Conservation (phyloP, 2,113 vertebrate genomes). For the Tetraodon nigroviridis region DNA sequence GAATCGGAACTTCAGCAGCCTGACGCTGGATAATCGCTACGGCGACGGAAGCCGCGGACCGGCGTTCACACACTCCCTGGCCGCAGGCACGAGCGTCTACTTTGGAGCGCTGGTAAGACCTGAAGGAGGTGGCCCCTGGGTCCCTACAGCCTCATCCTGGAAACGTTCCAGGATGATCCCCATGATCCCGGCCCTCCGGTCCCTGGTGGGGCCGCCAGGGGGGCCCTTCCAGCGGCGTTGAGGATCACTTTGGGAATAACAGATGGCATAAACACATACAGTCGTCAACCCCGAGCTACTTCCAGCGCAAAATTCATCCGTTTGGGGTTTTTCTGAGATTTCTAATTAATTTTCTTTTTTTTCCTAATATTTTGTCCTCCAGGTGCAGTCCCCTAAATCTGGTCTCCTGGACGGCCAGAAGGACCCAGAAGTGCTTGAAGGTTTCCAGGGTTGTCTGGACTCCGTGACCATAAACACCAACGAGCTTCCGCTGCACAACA, state of each 20-base stretch:
- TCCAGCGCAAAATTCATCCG: too few relatives aligned
- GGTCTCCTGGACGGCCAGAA: slow-evolving; percentile 79
- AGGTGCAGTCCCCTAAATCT: slow-evolving; percentile 83
- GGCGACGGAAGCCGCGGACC: slow-evolving; percentile 84
- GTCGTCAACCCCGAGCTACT: too few relatives aligned
- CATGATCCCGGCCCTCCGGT: too few relatives aligned
- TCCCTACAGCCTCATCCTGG: too few relatives aligned
- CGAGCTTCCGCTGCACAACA: slow-evolving; percentile 92
- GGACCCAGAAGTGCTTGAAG: slow-evolving; percentile 78
- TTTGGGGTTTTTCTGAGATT: too few relatives aligned
- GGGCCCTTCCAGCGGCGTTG: too few relatives aligned
- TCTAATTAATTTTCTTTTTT: too few relatives aligned
- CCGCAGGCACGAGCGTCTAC: slow-evolving; percentile 82
- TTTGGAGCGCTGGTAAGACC: slow-evolving; percentile 86
- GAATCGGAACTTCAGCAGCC: slow-evolving; percentile 88
- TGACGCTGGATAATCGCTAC: slow-evolving; percentile 91
- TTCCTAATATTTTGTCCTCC: background rate
- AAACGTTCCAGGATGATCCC: too few relatives aligned
- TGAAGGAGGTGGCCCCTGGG: too few relatives aligned
- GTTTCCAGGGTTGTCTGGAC: slow-evolving; percentile 97
- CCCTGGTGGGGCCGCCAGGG: too few relatives aligned
- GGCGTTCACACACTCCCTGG: slow-evolving; percentile 76
- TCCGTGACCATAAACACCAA: slow-evolving; percentile 87
- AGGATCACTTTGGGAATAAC: too few relatives aligned
- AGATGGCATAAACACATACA: too few relatives aligned